Percentiles rank a stretch among this genome's conserved stretches.
Conservation (phyloP, 2,797 vertebrate genomes). For the Adelosebastes latens region DNA sequence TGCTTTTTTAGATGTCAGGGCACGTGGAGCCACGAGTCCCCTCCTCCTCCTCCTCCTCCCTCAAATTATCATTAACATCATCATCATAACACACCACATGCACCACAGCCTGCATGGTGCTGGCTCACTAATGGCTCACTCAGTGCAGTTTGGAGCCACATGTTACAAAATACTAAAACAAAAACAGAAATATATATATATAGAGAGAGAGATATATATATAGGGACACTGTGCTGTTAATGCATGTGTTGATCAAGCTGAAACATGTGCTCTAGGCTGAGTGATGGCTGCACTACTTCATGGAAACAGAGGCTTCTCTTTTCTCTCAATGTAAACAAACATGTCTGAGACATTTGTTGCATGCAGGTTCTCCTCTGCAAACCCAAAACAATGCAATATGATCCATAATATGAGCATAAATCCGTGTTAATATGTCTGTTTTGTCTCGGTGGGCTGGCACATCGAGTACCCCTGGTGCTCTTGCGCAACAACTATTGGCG, state of each 20-base stretch:
- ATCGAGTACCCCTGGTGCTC: slow-evolving; percentile 50
- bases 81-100: slow-evolving; percentile 33
- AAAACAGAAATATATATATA: not conserved
- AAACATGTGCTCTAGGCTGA: not conserved
- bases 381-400: slow-evolving; percentile 13
- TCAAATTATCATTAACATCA: slow-evolving; percentile 46
- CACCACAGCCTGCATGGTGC: not conserved
- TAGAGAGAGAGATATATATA: not conserved
- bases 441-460: slow-evolving; percentile 32
- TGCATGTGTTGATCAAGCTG: not conserved
- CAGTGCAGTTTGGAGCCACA: not conserved
- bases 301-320: slow-evolving; percentile 56
- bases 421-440: not conserved
- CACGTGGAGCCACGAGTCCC: slow-evolving; percentile 68
- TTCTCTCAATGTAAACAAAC: slow-evolving; percentile 80
- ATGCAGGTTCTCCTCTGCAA: slow-evolving; percentile 2
- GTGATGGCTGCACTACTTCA: slow-evolving; percentile 29
- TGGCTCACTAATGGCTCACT: not conserved
- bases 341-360: slow-evolving; percentile 75
- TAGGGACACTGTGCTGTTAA: no score
- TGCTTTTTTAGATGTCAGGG: slow-evolving; percentile 42
- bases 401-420: not conserved
- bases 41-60: not conserved
- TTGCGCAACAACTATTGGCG: slow-evolving; percentile 81
- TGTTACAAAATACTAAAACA: not conserved